These are phyloP conservation scores for Helicoverpa zea DNA, from an alignment of 1,140 invertebrate species.

Conservation along the genomic window DNA sequence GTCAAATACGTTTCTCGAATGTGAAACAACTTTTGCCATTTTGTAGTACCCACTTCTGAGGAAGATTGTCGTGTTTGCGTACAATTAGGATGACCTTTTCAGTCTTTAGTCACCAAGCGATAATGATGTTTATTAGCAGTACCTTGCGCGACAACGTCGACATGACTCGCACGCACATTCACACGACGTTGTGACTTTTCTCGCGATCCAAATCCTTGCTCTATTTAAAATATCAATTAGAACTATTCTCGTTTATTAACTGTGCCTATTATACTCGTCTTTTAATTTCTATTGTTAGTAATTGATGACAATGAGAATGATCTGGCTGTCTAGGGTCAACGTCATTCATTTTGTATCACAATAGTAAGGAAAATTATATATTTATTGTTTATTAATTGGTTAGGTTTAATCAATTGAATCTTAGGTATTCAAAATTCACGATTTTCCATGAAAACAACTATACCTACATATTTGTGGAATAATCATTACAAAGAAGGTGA, in stretches of 20 bases:
- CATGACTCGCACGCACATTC: conserved; percentile 58
- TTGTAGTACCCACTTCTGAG: conserved; percentile 49
- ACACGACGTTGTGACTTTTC: conserved; percentile 62
- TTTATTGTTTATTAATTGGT: too few species aligned
- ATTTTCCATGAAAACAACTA: background rate
- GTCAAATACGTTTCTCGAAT: conserved; percentile 38
- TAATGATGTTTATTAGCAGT: conserved; percentile 61
- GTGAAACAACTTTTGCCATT: conserved; percentile 57
- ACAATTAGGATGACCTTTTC: conserved; percentile 48
- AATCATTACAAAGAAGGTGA: too few species aligned
- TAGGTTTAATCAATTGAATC: too few species aligned
- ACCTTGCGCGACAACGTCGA: conserved; percentile 53
- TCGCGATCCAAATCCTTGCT: conserved; percentile 57
- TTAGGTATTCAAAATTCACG: background rate
- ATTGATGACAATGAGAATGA: conserved; percentile 1
- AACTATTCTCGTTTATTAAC: conserved; percentile 13
- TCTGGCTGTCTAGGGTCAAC: background rate
- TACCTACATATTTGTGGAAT: too few species aligned
- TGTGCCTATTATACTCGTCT: too few species aligned
- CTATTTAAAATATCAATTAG: conserved; percentile 35
- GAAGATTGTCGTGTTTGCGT: conserved; percentile 44
- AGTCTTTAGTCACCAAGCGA: conserved; percentile 53
- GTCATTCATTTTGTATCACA: background rate
- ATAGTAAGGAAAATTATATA: background rate
- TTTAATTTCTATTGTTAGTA: background rate